These are phyloP conservation scores for Eulimnadia texana DNA, from an alignment of 1,140 invertebrate species.

Conservation along the genomic window DNA sequence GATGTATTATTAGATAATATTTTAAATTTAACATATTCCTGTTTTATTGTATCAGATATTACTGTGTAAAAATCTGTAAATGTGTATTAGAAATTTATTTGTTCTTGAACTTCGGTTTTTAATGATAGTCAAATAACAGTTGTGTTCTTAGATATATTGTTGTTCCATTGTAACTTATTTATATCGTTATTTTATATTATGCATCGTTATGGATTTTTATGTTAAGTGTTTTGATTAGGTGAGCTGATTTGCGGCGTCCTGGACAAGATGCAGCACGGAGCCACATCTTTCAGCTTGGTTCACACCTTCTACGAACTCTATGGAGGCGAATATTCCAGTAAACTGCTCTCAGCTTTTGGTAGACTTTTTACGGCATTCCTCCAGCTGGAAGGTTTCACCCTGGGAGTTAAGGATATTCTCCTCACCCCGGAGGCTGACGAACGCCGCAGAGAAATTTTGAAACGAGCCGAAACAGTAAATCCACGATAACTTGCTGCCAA, in stretches of 20 bases:
- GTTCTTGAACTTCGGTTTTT: too few relatives aligned
- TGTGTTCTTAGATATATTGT: too few relatives aligned
- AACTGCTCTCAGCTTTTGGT: conserved; percentile 73
- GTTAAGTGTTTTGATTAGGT: too few relatives aligned
- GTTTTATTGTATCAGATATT: too few relatives aligned
- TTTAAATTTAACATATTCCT: too few relatives aligned
- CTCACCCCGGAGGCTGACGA: conserved; percentile 54
- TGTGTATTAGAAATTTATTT: too few relatives aligned
- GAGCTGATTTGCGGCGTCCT: conserved; percentile 85
- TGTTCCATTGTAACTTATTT: too few relatives aligned
- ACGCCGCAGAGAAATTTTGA: conserved; percentile 53
- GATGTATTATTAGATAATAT: too few relatives aligned
- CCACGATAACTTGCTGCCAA: background rate
- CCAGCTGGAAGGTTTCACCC: conserved; percentile 79
- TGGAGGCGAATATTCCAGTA: conserved; percentile 65
- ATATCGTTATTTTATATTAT: too few relatives aligned
- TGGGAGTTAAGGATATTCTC: conserved; percentile 90
- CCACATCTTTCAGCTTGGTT: conserved; percentile 81
- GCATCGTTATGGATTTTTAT: too few relatives aligned
- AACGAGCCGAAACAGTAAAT: conserved; percentile 39
- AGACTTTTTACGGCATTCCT: conserved; percentile 83
- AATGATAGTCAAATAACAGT: too few relatives aligned
- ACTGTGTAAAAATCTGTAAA: too few relatives aligned
- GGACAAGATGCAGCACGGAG: conserved; percentile 93
- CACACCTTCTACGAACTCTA: conserved; percentile 91